Evolutionary conservation across 2,888 invertebrate genomes (phyloP).

Genomic region (Leptogaster cylindrica): DNA sequence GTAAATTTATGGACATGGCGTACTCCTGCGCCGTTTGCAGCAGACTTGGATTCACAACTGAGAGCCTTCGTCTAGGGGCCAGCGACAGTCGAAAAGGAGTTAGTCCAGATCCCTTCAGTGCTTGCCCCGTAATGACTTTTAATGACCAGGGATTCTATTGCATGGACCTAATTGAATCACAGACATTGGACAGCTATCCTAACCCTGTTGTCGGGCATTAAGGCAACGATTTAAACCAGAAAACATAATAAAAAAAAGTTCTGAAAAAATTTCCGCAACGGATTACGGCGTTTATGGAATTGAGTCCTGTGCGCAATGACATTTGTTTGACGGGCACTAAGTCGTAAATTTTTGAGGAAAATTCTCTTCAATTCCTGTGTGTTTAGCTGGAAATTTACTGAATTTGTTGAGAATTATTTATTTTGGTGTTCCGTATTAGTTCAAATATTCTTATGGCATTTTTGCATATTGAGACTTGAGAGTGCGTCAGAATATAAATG

Average conservation of each 20-base stretch:
- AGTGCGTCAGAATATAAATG: too few relatives aligned
- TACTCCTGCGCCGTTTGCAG: background rate
- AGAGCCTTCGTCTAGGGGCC: too few relatives aligned
- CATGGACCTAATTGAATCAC: conserved; percentile 25
- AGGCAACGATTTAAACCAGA: conserved; percentile 21
- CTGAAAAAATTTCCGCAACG: background rate
- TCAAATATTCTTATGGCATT: too few relatives aligned
- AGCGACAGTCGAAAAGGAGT: too few relatives aligned
- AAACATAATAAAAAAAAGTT: conserved; percentile 37
- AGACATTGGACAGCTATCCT: background rate
- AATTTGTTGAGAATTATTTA: too few relatives aligned
- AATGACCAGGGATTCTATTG: conserved; percentile 29
- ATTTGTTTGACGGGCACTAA: conserved; percentile 6
- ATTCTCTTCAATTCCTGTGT: too few relatives aligned
- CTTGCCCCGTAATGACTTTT: conserved; percentile 28
- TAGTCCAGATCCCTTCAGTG: conserved; percentile 2
- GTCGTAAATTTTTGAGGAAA: background rate
- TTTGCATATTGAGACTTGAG: too few relatives aligned
- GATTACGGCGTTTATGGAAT: conserved; percentile 10
- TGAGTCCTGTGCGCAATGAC: conserved; percentile 8
- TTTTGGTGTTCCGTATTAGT: too few relatives aligned
- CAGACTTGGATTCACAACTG: background rate
- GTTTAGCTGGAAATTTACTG: too few relatives aligned
- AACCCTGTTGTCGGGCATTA: conserved; percentile 20
- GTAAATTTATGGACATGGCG: conserved; percentile 10